Conservation (phyloP, 2,888 invertebrate genomes). For the Alsophila aescularia region DNA sequence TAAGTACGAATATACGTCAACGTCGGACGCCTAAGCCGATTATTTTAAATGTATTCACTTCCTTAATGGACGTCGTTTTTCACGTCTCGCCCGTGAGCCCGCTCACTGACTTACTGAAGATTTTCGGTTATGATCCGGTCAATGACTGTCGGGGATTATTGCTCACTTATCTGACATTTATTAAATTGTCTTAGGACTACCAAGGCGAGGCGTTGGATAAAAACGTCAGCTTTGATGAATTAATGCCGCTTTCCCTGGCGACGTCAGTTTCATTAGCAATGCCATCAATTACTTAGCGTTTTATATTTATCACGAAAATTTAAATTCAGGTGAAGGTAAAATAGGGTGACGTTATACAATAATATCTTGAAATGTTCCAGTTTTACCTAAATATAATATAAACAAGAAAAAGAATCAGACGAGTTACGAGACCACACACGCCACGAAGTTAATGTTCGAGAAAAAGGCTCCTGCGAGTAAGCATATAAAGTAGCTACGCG, state of each 20-base stretch:
- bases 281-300: slow-evolving; percentile 26
- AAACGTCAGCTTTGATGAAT: slow-evolving; percentile 50
- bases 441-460: slow-evolving; percentile 37
- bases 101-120: slow-evolving; percentile 77
- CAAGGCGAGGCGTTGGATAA: slow-evolving; percentile 45
- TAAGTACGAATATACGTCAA: slow-evolving; percentile 85
- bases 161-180: slow-evolving; percentile 69
- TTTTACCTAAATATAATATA: neutral
- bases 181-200: slow-evolving; percentile 64
- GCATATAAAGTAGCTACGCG: slow-evolving; percentile 53
- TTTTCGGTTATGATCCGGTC: slow-evolving; percentile 83
- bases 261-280: slow-evolving; percentile 35
- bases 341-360: neutral
- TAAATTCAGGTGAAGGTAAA: neutral
- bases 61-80: slow-evolving; percentile 84
- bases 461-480: slow-evolving; percentile 40
- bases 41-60: slow-evolving; percentile 85
- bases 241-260: slow-evolving; percentile 42
- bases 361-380: neutral
- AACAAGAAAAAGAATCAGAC: slow-evolving; percentile 20
- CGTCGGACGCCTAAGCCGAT: slow-evolving; percentile 84
- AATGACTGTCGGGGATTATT: slow-evolving; percentile 77
- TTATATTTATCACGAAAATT: too few relatives aligned
- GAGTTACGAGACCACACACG: slow-evolving; percentile 51
- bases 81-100: slow-evolving; percentile 69